phyloP scores from a whole-genome alignment of 2,797 vertebrate genomes.

The Gallinago stenura region DNA sequence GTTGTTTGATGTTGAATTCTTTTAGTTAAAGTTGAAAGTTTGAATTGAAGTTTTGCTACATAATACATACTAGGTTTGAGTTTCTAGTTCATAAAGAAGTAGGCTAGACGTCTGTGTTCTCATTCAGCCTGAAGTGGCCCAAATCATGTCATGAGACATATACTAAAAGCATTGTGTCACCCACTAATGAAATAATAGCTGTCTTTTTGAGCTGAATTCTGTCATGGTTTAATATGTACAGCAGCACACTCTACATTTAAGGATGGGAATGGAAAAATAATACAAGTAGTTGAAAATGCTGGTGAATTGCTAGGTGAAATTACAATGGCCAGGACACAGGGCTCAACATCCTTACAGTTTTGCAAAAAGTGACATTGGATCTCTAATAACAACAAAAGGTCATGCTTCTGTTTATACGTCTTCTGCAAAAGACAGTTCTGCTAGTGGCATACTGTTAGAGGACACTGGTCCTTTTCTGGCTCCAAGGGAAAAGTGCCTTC shows the following conservation, averaged over 20 bases:
- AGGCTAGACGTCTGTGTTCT: background rate
- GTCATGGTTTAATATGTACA: background rate
- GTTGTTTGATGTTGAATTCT: background rate
- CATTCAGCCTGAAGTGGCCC: background rate
- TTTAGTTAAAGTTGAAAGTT: background rate
- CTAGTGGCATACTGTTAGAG: background rate
- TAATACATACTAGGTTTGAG: background rate
- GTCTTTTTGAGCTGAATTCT: background rate
- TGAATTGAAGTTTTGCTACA: background rate
- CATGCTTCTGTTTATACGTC: background rate
- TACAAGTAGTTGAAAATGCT: slow-evolving; percentile 10
- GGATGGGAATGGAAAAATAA: slow-evolving; percentile 39
- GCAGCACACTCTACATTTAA: background rate
- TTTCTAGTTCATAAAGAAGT: background rate
- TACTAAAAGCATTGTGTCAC: background rate
- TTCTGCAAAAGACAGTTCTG: background rate
- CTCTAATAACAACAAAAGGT: background rate
- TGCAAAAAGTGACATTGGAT: background rate
- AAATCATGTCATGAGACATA: background rate
- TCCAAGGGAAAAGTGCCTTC: slow-evolving; percentile 24
- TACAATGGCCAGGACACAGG: slow-evolving; percentile 64
- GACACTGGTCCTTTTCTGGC: slow-evolving; percentile 32
- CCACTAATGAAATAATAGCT: background rate
- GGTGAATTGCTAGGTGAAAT: slow-evolving; percentile 7
- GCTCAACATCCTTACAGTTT: slow-evolving; percentile 54